phyloP scores from a whole-genome alignment of 2,888 invertebrate species.

The Pyrgus malvae region DNA sequence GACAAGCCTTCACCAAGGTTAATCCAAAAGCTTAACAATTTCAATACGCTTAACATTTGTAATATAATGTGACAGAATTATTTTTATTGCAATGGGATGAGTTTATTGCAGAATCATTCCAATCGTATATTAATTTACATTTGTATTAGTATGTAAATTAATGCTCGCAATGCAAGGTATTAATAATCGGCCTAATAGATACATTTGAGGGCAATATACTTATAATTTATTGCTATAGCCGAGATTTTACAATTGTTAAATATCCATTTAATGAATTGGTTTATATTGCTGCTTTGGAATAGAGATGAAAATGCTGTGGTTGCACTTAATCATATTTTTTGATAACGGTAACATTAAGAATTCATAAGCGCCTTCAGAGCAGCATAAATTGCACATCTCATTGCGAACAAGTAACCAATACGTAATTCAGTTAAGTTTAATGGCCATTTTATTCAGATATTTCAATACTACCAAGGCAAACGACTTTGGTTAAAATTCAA shows the following conservation, averaged over 20 bases:
- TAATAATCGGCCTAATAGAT: not conserved
- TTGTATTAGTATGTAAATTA: not conserved
- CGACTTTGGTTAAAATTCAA: not conserved
- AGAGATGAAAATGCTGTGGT: too few species aligned
- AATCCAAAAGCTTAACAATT: too few species aligned
- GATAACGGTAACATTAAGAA: slow-evolving; percentile 9
- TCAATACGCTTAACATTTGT: too few species aligned
- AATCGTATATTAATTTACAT: not conserved
- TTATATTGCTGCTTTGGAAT: too few species aligned
- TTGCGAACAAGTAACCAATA: slow-evolving; percentile 9
- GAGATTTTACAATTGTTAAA: too few species aligned
- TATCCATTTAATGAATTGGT: too few species aligned
- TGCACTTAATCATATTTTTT: too few species aligned
- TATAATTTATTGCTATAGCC: not conserved
- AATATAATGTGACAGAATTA: too few species aligned
- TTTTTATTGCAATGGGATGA: too few species aligned
- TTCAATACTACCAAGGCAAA: slow-evolving; percentile 1
- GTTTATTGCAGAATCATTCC: too few species aligned
- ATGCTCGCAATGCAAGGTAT: not conserved
- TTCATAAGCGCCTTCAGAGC: slow-evolving; percentile 16
- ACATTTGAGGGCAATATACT: not conserved
- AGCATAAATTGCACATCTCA: slow-evolving; percentile 11
- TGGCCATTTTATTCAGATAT: slow-evolving; percentile 17
- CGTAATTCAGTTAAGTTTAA: slow-evolving; percentile 11
- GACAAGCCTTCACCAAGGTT: too few species aligned